Conservation (phyloP, 2,888 invertebrate genomes). For the Orchesella flavescens region DNA sequence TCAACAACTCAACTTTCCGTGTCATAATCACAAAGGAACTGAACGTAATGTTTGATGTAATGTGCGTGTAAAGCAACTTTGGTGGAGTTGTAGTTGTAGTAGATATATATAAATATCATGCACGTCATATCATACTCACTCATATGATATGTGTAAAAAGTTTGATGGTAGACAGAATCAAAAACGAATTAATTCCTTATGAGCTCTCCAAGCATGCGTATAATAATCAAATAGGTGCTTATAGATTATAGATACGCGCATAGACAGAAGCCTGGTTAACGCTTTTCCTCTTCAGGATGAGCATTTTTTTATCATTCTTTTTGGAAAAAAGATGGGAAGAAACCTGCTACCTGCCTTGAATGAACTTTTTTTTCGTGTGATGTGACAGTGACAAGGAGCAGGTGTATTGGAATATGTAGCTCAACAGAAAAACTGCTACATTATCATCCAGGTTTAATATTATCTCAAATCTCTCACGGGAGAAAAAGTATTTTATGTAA, state of each 20-base stretch:
- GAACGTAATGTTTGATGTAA: constrained; percentile 29
- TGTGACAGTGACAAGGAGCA: constrained; percentile 33
- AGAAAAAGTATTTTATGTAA: not conserved
- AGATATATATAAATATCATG: no score
- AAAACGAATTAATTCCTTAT: no score
- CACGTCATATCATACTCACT: no score
- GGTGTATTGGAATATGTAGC: not conserved
- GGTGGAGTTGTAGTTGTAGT: no score
- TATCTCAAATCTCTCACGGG: not conserved
- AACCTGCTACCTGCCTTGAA: constrained; percentile 28
- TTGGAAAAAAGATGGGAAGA: not conserved
- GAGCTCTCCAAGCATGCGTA: no score
- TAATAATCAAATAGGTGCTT: no score
- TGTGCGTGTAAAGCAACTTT: not conserved
- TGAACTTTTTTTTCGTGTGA: constrained; percentile 4
- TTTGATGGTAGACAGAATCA: no score
- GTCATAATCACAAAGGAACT: constrained; percentile 38
- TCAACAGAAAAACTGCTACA: not conserved
- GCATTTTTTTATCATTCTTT: not conserved
- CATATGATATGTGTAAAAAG: no score
- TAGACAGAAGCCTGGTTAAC: no score
- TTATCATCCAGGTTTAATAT: not conserved
- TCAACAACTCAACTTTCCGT: constrained; percentile 38
- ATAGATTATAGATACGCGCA: no score
- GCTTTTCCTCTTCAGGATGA: not conserved